These are phyloP conservation scores for Lepidothrix coronata DNA, from an alignment of 2,113 vertebrate species.

Conservation along the genomic window DNA sequence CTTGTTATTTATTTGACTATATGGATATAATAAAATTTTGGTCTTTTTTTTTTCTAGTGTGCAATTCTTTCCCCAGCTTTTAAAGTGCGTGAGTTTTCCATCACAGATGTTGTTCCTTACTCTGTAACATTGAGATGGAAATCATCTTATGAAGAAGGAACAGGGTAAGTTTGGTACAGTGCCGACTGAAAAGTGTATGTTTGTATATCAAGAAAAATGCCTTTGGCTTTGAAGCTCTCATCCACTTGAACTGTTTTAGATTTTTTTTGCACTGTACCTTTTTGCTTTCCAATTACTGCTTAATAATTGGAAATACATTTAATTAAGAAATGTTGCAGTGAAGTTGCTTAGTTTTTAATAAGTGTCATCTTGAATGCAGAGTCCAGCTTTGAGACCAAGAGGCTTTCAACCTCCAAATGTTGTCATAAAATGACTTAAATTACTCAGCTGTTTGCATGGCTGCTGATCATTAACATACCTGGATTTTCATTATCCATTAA, in stretches of 20 bases:
- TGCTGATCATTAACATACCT: not conserved
- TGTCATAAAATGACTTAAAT: not conserved
- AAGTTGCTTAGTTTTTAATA: not conserved
- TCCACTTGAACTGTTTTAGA: not conserved
- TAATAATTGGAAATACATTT: not conserved
- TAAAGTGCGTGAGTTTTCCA: conserved; percentile 95
- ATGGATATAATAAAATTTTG: not conserved
- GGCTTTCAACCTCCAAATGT: not conserved
- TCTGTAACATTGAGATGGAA: conserved; percentile 94
- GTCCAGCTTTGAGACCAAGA: not conserved
- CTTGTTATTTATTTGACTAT: not conserved
- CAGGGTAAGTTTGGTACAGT: conserved; percentile 77
- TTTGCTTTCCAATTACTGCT: not conserved
- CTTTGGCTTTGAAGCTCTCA: not conserved
- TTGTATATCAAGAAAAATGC: not conserved
- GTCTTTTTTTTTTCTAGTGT: conserved; percentile 77
- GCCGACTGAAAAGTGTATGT: not conserved
- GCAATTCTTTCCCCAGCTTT: conserved; percentile 96
- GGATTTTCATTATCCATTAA: not conserved
- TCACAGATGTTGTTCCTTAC: conserved; percentile 92
- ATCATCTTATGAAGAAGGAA: conserved; percentile 87
- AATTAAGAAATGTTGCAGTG: not conserved
- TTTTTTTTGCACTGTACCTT: not conserved
- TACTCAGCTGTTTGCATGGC: not conserved
- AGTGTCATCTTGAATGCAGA: not conserved